These are phyloP conservation scores for Chitala chitala DNA, from an alignment of 2,113 vertebrate species.

Conservation along the genomic window DNA sequence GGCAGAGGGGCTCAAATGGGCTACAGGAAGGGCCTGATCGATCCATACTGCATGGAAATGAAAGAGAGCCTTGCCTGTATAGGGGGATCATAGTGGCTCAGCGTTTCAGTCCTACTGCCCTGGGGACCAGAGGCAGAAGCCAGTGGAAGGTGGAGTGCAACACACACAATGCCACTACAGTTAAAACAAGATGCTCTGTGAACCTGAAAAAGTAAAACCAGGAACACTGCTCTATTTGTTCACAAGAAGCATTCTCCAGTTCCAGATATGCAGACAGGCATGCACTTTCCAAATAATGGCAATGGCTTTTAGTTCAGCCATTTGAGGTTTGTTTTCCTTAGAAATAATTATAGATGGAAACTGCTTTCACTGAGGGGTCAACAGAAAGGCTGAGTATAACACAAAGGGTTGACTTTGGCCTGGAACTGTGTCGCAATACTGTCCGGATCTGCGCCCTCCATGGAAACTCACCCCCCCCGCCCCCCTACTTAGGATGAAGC, in stretches of 20 bases:
- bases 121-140: not conserved
- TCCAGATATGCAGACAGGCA: not conserved
- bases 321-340: no score
- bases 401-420: no score
- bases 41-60: slow-evolving; percentile 46
- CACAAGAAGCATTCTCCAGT: not conserved
- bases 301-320: not conserved
- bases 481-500: not conserved
- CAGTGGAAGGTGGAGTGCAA: not conserved
- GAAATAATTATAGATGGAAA: no score
- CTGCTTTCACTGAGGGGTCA: no score
- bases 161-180: no score
- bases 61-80: slow-evolving; percentile 49
- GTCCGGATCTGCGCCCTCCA: not conserved
- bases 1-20: slow-evolving; percentile 8
- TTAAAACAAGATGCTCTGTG: no score
- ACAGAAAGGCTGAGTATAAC: no score
- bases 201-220: no score
- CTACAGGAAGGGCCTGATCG: slow-evolving; percentile 40
- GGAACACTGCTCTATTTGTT: not conserved
- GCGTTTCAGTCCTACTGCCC: not conserved
- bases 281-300: not conserved
- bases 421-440: no score
- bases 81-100: slow-evolving; percentile 36
- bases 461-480: not conserved